These are phyloP conservation scores for Platichthys stellatus DNA, from an alignment of 2,113 vertebrate species.

Conservation along the genomic window DNA sequence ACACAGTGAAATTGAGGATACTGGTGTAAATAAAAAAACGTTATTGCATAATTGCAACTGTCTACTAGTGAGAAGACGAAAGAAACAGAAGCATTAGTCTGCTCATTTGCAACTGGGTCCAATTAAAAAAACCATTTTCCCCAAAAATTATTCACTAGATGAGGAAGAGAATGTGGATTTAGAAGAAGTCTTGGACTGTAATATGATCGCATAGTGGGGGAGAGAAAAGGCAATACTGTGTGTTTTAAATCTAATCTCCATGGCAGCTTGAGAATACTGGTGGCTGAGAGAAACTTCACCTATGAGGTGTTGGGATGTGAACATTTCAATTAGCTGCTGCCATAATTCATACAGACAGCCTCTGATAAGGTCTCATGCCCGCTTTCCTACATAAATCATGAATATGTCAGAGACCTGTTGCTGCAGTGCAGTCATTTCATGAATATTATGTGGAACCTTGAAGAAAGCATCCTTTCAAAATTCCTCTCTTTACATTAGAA, in stretches of 20 bases:
- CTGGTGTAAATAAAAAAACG: too few species aligned
- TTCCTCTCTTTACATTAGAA: not conserved
- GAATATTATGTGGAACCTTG: conserved; percentile 9
- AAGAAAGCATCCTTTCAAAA: conserved; percentile 9
- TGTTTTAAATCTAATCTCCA: conserved; percentile 32
- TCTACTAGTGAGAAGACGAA: too few species aligned
- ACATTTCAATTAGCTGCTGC: conserved; percentile 53
- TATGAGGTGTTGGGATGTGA: conserved; percentile 33
- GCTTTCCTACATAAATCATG: conserved; percentile 58
- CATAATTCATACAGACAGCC: conserved; percentile 69
- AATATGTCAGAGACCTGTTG: conserved; percentile 1
- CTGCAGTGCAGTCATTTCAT: conserved; percentile 12
- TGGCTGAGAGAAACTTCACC: conserved; percentile 1
- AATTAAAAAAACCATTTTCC: too few species aligned
- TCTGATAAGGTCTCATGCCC: conserved; percentile 41
- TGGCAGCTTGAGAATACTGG: conserved; percentile 21
- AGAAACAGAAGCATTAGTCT: too few species aligned
- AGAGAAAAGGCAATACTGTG: not conserved
- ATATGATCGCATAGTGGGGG: too few species aligned
- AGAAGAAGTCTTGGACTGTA: not conserved
- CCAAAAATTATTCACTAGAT: too few species aligned
- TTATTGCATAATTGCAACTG: too few species aligned
- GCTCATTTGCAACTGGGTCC: too few species aligned
- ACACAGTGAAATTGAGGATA: too few species aligned
- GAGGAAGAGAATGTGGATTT: too few species aligned